Conservation (phyloP, 2,888 invertebrate species). For the Cryptophagus acutangulus region DNA sequence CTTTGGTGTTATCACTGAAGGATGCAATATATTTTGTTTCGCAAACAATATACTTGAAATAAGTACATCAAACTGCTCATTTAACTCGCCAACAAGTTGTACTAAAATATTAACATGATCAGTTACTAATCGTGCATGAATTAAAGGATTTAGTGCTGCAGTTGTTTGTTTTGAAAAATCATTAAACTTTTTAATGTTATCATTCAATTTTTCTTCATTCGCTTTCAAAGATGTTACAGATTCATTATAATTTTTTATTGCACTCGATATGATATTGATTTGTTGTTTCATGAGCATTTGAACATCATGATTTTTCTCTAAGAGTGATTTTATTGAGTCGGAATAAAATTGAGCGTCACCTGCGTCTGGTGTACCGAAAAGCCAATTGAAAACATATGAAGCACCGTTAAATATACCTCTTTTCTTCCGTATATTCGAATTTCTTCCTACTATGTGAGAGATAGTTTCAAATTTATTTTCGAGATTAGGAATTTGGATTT, state of each 20-base stretch:
- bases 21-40: conserved; percentile 12
- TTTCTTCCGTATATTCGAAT: not conserved
- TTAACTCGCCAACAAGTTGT: conserved; percentile 3
- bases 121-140: no score
- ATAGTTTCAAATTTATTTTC: no score
- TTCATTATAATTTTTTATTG: conserved; percentile 21
- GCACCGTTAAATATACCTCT: no score
- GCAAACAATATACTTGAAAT: conserved; percentile 10
- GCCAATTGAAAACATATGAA: no score
- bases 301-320: conserved; percentile 15
- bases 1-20: conserved; percentile 12
- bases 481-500: no score
- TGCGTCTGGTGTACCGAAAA: no score
- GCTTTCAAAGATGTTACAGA: conserved; percentile 12
- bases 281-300: conserved; percentile 20
- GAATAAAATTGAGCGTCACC: no score
- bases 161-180: not conserved
- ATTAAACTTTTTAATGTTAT: conserved; percentile 3
- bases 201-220: conserved; percentile 14
- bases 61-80: conserved; percentile 7
- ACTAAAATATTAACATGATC: not conserved
- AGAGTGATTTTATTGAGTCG: conserved; percentile 13
- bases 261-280: conserved; percentile 19
- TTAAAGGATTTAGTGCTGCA: no score
- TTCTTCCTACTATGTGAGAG: no score